Evolutionary conservation across 2,113 vertebrate species (phyloP).

Genomic region (Apeltes quadracus): DNA sequence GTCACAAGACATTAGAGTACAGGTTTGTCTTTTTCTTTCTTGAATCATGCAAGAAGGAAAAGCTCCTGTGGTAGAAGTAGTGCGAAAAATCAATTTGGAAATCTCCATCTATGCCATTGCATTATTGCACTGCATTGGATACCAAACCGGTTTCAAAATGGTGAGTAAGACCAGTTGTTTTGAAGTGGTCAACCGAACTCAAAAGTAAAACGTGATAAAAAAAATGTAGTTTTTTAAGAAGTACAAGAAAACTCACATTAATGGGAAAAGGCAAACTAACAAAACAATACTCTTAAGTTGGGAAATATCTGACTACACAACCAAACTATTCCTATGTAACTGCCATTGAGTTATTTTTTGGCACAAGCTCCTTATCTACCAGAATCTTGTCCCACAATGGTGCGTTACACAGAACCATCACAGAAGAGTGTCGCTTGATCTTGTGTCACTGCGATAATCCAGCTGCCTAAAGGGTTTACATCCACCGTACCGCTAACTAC

Average conservation of each 20-base stretch:
- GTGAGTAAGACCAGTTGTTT: not conserved
- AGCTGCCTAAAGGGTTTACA: not conserved
- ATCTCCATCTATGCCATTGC: not conserved
- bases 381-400: not conserved
- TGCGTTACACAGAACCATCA: not conserved
- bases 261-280: not conserved
- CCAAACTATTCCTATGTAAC: not conserved
- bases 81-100: not conserved
- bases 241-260: not conserved
- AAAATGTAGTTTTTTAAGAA: not conserved
- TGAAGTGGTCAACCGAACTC: not conserved
- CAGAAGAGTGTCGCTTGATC: not conserved
- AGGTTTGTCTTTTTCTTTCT: slow-evolving; percentile 65
- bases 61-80: not conserved
- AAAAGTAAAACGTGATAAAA: not conserved
- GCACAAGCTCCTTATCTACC: not conserved
- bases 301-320: not conserved
- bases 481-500: not conserved
- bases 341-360: not conserved
- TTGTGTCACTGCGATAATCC: not conserved
- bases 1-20: slow-evolving; percentile 60
- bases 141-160: not conserved
- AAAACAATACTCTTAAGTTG: not conserved
- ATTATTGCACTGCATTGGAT: not conserved
- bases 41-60: slow-evolving; percentile 22